These are phyloP conservation scores for Morus bassanus DNA, from an alignment of 2,797 vertebrate species.

Conservation along the genomic window DNA sequence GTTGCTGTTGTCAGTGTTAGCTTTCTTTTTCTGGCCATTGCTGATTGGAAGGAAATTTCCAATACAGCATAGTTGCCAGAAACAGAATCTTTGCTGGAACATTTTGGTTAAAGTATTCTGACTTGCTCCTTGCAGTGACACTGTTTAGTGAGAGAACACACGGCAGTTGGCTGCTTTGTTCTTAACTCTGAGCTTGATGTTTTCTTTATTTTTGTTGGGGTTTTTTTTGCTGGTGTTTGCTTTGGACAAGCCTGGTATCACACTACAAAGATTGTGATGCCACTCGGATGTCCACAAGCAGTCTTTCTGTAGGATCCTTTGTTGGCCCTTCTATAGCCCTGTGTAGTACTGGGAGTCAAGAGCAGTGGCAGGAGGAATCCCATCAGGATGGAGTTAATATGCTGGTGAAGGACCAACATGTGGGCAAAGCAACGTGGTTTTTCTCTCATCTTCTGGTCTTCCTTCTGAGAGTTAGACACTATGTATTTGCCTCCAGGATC, in stretches of 20 bases:
- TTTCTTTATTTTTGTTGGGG: neutral
- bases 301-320: neutral
- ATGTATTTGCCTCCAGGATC: neutral
- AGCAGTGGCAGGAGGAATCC: neutral
- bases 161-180: neutral
- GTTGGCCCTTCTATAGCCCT: neutral
- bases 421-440: neutral
- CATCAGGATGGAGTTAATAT: neutral
- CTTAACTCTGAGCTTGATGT: neutral
- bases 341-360: neutral
- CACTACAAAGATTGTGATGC: rapidly evolving
- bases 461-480: neutral
- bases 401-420: neutral
- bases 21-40: neutral
- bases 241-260: neutral
- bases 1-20: neutral
- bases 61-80: conserved; percentile 28
- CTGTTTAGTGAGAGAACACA: neutral
- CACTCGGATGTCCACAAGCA: neutral
- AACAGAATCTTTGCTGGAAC: conserved; percentile 18
- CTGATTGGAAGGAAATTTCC: conserved; percentile 56
- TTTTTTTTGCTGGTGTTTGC: neutral
- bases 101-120: neutral
- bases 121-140: neutral
- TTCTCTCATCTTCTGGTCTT: neutral